Conservation (phyloP, 2,888 invertebrate species). For the Epinotia demarniana region DNA sequence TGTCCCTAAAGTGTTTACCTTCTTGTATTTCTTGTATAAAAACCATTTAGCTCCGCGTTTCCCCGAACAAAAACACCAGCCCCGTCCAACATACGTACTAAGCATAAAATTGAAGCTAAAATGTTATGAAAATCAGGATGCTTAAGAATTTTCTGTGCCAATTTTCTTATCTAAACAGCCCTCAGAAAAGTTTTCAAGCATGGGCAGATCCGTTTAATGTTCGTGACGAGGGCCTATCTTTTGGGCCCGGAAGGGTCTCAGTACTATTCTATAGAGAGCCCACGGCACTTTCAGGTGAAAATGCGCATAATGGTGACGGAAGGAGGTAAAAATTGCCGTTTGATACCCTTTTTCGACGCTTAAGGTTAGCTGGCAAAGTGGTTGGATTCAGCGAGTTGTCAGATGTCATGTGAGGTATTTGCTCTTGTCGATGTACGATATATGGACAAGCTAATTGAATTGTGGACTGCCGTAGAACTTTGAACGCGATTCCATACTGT, state of each 20-base stretch:
- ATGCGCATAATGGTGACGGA: slow-evolving; percentile 31
- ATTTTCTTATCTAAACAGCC: slow-evolving; percentile 46
- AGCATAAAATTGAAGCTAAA: slow-evolving; percentile 23
- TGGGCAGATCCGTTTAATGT: slow-evolving; percentile 32
- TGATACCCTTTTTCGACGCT: slow-evolving; percentile 35
- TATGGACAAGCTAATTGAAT: neutral
- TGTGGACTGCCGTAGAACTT: too few species aligned
- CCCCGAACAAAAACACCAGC: neutral
- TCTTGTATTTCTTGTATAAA: neutral
- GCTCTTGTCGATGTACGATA: neutral
- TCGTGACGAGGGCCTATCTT: slow-evolving; percentile 37
- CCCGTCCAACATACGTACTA: neutral
- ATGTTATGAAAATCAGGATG: slow-evolving; percentile 39
- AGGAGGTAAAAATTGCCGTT: slow-evolving; percentile 39
- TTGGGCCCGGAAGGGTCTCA: slow-evolving; percentile 39
- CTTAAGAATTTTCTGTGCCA: slow-evolving; percentile 39
- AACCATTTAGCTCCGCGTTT: neutral
- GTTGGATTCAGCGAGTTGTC: slow-evolving; percentile 12
- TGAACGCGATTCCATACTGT: too few species aligned
- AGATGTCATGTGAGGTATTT: neutral
- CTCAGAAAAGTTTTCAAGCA: slow-evolving; percentile 32
- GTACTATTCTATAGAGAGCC: slow-evolving; percentile 33
- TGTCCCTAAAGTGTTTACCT: neutral
- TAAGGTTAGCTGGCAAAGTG: slow-evolving; percentile 27
- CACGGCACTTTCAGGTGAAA: slow-evolving; percentile 30